Evolutionary conservation across 2,113 vertebrate species (phyloP).

Genomic region (Saimiri boliviensis): DNA sequence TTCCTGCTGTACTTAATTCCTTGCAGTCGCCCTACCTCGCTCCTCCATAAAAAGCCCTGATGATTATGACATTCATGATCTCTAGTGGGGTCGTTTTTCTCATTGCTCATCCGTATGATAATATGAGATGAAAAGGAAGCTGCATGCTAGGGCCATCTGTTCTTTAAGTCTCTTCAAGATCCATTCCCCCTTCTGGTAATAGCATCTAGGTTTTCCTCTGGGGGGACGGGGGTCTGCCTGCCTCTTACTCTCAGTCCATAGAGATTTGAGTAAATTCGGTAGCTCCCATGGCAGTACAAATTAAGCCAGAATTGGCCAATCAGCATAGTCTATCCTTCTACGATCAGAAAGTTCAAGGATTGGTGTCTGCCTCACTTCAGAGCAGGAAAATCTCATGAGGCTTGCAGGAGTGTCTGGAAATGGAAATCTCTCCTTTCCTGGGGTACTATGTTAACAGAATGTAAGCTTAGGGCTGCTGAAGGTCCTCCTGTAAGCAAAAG

Average conservation of each 20-base stretch:
- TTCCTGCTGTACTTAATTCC: not conserved
- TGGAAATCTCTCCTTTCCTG: not conserved
- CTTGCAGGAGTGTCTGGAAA: not conserved
- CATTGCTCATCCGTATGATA: not conserved
- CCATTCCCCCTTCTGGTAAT: not conserved
- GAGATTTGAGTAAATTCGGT: not conserved
- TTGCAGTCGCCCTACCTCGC: not conserved
- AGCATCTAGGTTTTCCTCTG: not conserved
- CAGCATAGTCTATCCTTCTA: not conserved
- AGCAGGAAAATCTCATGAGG: not conserved
- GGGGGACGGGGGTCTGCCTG: too few species aligned
- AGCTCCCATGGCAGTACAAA: not conserved
- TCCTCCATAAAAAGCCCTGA: not conserved
- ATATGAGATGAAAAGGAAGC: not conserved
- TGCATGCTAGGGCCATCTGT: not conserved
- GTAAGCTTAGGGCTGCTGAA: not conserved
- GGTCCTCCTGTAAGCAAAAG: not conserved
- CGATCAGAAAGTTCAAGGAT: not conserved
- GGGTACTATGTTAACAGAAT: not conserved
- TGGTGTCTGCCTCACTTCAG: not conserved
- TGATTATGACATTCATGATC: not conserved
- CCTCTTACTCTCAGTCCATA: not conserved
- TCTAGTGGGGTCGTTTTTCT: not conserved
- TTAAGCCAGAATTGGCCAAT: not conserved
- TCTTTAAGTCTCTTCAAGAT: not conserved